Evolutionary conservation across 2,113 vertebrate species (phyloP).

Genomic region (Zapornia atra): DNA sequence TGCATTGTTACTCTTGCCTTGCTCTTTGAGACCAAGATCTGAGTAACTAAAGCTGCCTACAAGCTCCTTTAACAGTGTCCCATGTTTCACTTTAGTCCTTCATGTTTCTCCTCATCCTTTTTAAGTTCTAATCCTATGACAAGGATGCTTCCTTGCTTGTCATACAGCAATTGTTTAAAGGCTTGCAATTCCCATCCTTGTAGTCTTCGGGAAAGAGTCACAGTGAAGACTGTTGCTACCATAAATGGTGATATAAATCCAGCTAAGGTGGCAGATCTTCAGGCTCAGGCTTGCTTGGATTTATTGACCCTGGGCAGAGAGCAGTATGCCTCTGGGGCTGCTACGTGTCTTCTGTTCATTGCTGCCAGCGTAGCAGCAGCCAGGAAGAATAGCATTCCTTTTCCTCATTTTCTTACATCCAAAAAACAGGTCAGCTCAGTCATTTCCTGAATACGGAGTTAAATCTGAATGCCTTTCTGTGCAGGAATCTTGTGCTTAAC

Average conservation of each 20-base stretch:
- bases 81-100: background rate
- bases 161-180: background rate
- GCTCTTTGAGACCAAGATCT: background rate
- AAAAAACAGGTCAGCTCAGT: background rate
- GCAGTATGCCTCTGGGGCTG: background rate
- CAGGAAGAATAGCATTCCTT: background rate
- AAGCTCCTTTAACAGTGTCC: background rate
- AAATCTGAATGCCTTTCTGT: background rate
- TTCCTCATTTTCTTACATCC: background rate
- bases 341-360: background rate
- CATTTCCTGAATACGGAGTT: background rate
- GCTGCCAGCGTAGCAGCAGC: background rate
- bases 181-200: background rate
- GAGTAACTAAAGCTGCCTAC: background rate
- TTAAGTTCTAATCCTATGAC: background rate
- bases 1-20: background rate
- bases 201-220: background rate
- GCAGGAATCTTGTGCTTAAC: background rate
- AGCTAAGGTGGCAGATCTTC: background rate
- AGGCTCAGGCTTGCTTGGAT: background rate
- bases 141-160: background rate
- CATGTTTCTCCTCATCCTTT: background rate
- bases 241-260: constrained; percentile 47
- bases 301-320: background rate
- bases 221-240: constrained; percentile 5